Evolutionary conservation across 2,888 invertebrate genomes (phyloP).

Genomic region (Tuberolachnus salignus): DNA sequence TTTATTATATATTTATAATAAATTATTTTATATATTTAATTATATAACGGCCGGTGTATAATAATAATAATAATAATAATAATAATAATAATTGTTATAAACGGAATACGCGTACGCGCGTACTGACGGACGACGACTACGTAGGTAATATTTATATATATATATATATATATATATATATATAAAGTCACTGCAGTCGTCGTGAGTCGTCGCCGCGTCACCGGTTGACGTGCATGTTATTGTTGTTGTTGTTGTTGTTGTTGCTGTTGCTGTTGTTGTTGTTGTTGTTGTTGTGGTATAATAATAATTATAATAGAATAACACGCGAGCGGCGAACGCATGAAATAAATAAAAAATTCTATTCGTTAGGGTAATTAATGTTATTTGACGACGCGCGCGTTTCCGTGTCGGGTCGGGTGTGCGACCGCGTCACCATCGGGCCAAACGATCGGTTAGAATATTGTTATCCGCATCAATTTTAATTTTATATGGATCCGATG

Average conservation of each 20-base stretch:
- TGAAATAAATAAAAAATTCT: not conserved
- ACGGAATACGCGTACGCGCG: not conserved
- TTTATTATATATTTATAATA: too few species aligned
- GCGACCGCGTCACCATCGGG: not conserved
- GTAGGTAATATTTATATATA: too few species aligned
- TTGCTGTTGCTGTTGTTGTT: not conserved
- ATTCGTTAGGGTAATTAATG: slow-evolving; percentile 5
- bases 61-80: too few species aligned
- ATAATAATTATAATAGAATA: not conserved
- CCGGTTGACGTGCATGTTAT: not conserved
- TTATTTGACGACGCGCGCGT: slow-evolving; percentile 5
- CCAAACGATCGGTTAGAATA: too few species aligned
- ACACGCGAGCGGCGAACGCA: not conserved
- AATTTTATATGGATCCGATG: too few species aligned
- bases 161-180: too few species aligned
- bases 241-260: not conserved
- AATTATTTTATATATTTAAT: too few species aligned
- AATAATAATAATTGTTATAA: too few species aligned
- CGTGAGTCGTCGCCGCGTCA: too few species aligned
- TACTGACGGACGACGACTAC: not conserved
- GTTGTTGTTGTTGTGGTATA: not conserved
- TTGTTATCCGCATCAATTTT: not conserved
- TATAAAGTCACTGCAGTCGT: not conserved
- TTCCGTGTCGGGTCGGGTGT: not conserved
- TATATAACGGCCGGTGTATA: too few species aligned